Evolutionary conservation across 2,113 vertebrate species (phyloP).

Genomic region (Epinephelus cyanopodus): DNA sequence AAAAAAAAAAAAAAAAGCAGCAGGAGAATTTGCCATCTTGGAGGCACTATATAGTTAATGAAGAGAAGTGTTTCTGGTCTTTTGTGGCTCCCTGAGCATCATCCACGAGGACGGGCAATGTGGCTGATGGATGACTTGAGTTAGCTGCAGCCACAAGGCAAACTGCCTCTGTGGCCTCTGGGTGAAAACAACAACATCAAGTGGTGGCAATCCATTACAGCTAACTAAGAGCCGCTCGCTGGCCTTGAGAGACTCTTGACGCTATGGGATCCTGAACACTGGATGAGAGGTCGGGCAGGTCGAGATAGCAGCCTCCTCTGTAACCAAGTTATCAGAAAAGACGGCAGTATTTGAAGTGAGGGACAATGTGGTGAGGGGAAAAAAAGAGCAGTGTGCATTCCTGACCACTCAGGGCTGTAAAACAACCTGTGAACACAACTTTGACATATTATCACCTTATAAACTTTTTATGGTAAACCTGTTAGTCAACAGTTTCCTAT

Average conservation of each 20-base stretch:
- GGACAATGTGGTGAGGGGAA: not conserved
- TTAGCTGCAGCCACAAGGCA: constrained; percentile 52
- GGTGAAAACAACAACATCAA: constrained; percentile 51
- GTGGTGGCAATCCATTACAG: constrained; percentile 53
- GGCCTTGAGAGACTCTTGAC: constrained; percentile 30
- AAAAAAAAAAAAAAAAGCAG: not conserved
- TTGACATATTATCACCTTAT: not conserved
- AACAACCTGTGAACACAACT: not conserved
- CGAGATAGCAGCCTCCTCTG: constrained; percentile 32
- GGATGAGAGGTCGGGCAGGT: not conserved
- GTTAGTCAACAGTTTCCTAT: not conserved
- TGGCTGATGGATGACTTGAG: constrained; percentile 61
- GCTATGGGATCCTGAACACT: not conserved
- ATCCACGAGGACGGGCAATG: constrained; percentile 18
- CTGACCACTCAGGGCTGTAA: not conserved
- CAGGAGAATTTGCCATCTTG: constrained; percentile 13
- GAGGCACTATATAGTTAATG: constrained; percentile 20
- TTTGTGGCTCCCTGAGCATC: constrained; percentile 24
- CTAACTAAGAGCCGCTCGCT: constrained; percentile 42
- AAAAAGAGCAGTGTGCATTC: not conserved
- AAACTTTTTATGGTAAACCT: not conserved
- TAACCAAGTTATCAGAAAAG: not conserved
- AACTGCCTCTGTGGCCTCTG: constrained; percentile 59
- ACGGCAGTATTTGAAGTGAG: not conserved
- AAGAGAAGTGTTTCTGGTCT: constrained; percentile 39